Conservation (phyloP, 1,140 invertebrate genomes). For the Eriocheir sinensis region DNA sequence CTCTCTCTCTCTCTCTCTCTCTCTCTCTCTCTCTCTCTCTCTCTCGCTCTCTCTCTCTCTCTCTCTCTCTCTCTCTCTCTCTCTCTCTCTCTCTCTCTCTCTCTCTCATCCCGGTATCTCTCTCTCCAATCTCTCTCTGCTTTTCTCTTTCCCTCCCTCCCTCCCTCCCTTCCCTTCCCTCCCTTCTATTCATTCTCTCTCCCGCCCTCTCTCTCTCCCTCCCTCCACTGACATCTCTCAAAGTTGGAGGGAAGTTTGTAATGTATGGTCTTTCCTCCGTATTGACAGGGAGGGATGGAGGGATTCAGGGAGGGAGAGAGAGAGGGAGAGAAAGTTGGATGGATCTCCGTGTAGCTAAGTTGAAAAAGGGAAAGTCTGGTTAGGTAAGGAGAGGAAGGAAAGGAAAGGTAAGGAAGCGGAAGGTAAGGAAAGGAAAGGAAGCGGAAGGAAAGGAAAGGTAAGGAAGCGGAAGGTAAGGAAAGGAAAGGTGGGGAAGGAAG, state of each 20-base stretch:
- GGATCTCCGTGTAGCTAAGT: neutral
- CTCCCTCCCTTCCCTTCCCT: neutral
- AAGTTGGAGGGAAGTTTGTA: slow-evolving; percentile 16
- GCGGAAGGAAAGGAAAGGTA: slow-evolving; percentile 2
- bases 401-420: neutral
- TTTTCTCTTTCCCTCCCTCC: neutral
- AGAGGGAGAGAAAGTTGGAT: neutral
- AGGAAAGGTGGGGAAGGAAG: neutral
- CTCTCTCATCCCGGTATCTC: neutral
- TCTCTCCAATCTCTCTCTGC: neutral
- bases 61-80: neutral
- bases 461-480: neutral
- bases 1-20: slow-evolving; percentile 22
- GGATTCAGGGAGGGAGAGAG: slow-evolving; percentile 16
- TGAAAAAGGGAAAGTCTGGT: neutral
- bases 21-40: slow-evolving; percentile 22
- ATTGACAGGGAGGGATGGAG: slow-evolving; percentile 3
- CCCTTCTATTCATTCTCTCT: neutral
- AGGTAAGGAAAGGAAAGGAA: neutral
- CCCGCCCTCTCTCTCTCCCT: neutral
- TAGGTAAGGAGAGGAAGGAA: neutral
- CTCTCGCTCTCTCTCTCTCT: neutral
- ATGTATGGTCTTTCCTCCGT: slow-evolving; percentile 19
- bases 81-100: neutral
- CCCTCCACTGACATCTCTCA: neutral